A percentile compares a stretch with the other conserved stretches of the same genome.
These are phyloP conservation scores for Scomber colias DNA, from an alignment of 2,113 vertebrate genomes.

Conservation along the genomic window DNA sequence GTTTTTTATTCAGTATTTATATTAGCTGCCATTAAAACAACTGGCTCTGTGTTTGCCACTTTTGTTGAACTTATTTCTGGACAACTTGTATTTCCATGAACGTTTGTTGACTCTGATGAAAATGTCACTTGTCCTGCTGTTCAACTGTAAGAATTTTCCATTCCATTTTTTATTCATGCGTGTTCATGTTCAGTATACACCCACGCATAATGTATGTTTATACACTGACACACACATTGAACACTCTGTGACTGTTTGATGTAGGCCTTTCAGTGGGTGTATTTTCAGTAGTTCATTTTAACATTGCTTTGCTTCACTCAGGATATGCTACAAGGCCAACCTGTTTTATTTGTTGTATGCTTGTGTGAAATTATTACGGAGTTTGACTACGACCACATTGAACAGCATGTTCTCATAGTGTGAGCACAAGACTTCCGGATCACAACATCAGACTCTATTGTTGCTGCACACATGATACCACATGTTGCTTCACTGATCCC, in stretches of 20 bases:
- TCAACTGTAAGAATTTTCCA: neutral
- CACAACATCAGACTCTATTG: neutral
- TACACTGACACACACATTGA: neutral
- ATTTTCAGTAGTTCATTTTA: neutral
- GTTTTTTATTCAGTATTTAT: no score
- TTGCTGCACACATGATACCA: neutral
- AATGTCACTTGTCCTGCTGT: neutral
- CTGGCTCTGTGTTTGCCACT: neutral
- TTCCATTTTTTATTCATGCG: neutral
- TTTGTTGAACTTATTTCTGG: constrained; percentile 26
- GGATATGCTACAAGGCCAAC: constrained; percentile 38
- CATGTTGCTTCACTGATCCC: neutral
- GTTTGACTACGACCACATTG: neutral
- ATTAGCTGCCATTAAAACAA: no score
- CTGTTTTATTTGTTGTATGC: constrained; percentile 17
- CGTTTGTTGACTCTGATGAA: constrained; percentile 28
- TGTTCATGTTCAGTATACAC: neutral
- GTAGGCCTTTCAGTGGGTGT: constrained; percentile 1
- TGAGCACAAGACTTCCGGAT: neutral
- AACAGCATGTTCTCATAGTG: neutral
- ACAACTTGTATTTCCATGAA: constrained; percentile 7
- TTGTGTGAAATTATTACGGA: constrained; percentile 4
- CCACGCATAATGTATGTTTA: neutral
- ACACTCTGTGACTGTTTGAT: neutral
- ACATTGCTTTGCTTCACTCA: constrained; percentile 21